phyloP scores from a whole-genome alignment of 2,113 vertebrate species.

The Callipepla californica region DNA sequence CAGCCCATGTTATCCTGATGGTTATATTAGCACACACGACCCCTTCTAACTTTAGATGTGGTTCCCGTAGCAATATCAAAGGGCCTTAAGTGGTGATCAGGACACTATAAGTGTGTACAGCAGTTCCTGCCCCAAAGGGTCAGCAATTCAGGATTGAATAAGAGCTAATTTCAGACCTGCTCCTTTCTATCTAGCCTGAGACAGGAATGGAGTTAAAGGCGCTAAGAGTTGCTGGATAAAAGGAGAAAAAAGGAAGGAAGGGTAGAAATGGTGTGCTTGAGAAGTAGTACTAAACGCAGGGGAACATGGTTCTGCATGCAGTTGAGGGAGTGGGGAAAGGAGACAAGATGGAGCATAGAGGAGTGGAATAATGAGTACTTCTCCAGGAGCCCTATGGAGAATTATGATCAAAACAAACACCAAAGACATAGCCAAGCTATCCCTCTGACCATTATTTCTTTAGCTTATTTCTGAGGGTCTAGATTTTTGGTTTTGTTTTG shows the following conservation, averaged over 20 bases:
- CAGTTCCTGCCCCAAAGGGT: neutral
- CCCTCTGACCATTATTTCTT: neutral
- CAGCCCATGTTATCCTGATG: neutral
- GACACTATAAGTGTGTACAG: neutral
- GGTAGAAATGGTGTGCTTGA: neutral
- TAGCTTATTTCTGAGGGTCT: neutral
- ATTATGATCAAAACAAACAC: neutral
- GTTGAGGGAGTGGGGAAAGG: neutral
- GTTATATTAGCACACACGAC: slow-evolving; percentile 34
- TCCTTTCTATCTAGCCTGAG: neutral
- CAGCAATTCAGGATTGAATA: slow-evolving; percentile 11
- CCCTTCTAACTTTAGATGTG: neutral
- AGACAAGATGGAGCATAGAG: rapidly evolving
- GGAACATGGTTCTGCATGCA: neutral
- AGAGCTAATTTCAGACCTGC: slow-evolving; percentile 11
- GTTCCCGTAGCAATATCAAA: slow-evolving; percentile 40
- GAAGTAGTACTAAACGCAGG: neutral
- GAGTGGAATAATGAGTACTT: neutral
- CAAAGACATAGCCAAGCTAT: neutral
- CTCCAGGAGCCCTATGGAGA: neutral
- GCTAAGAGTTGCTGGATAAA: neutral
- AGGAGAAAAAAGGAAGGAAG: neutral
- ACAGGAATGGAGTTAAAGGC: neutral
- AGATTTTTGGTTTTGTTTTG: neutral
- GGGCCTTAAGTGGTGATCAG: neutral